These are phyloP conservation scores for Aelia acuminata DNA, from an alignment of 2,888 invertebrate genomes.

Conservation along the genomic window DNA sequence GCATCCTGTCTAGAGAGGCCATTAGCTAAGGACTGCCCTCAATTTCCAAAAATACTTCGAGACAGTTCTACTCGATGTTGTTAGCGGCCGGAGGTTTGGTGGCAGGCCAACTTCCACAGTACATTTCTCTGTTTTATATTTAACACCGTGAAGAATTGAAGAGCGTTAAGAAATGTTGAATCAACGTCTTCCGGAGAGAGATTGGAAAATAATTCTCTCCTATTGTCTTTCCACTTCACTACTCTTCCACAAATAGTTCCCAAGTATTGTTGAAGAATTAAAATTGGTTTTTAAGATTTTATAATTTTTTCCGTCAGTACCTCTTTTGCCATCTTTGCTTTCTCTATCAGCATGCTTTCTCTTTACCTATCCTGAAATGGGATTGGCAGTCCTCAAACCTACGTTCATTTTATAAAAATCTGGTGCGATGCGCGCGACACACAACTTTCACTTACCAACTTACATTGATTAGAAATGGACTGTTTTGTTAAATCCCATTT, in stretches of 20 bases:
- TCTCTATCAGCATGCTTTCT: too few species aligned
- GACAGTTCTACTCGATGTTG: neutral
- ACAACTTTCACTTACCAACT: too few species aligned
- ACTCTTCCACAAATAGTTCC: neutral
- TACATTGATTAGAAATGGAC: too few species aligned
- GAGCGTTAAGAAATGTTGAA: neutral
- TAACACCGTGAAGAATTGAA: slow-evolving; percentile 33
- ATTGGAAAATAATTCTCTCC: neutral
- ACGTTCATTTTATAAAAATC: too few species aligned
- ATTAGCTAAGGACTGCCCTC: neutral
- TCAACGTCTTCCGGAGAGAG: neutral
- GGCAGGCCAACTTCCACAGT: neutral
- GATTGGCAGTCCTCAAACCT: too few species aligned
- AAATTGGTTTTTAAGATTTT: too few species aligned
- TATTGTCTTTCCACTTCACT: neutral
- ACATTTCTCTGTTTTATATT: slow-evolving; percentile 25
- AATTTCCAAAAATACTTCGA: slow-evolving; percentile 14
- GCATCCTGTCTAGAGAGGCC: neutral
- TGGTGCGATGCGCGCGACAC: too few species aligned
- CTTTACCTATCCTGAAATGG: too few species aligned
- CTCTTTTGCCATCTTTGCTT: too few species aligned
- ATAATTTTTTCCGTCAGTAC: too few species aligned
- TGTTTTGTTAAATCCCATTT: too few species aligned
- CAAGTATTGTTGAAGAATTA: neutral
- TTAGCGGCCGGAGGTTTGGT: neutral